A percentile compares a stretch with the other conserved stretches of the same genome.
phyloP scores from a whole-genome alignment of 2,113 vertebrate species.

The Ictalurus furcatus region DNA sequence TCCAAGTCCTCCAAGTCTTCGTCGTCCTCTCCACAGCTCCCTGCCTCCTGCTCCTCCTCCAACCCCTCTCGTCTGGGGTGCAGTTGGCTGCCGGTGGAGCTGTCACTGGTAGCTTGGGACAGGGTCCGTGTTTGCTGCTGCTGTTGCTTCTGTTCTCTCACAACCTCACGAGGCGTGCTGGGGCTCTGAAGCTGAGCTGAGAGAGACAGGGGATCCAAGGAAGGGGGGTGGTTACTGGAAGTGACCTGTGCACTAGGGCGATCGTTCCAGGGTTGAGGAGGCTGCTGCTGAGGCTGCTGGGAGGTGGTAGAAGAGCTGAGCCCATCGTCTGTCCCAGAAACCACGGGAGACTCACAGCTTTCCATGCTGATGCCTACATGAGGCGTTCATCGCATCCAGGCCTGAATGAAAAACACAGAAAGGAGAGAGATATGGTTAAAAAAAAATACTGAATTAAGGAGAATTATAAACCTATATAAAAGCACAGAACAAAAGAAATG shows the following conservation, averaged over 20 bases:
- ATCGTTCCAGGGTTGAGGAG: conserved; percentile 90
- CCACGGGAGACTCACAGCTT: conserved; percentile 99
- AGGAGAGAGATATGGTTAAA: conserved; percentile 37
- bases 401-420: conserved; percentile 68
- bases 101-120: conserved; percentile 63
- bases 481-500: conserved; percentile 31
- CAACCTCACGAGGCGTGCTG: conserved; percentile 65
- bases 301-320: conserved; percentile 84
- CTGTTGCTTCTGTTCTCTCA: conserved; percentile 71
- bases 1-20: conserved; percentile 90
- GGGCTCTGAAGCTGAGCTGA: conserved; percentile 70
- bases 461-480: conserved; percentile 5
- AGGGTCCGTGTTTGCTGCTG: conserved; percentile 70
- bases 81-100: conserved; percentile 66
- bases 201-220: conserved; percentile 83
- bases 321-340: conserved; percentile 99
- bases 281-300: conserved; percentile 85
- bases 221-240: conserved; percentile 83
- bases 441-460: background rate
- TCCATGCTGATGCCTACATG: conserved; percentile 98
- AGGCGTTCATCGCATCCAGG: conserved; percentile 98
- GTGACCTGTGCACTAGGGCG: conserved; percentile 86
- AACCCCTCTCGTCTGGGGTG: conserved; percentile 72
- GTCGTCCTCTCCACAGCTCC: conserved; percentile 82
- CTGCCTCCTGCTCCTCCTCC: conserved; percentile 81